These are phyloP conservation scores for Tenebrio molitor DNA, from an alignment of 1,140 invertebrate genomes.

Conservation along the genomic window DNA sequence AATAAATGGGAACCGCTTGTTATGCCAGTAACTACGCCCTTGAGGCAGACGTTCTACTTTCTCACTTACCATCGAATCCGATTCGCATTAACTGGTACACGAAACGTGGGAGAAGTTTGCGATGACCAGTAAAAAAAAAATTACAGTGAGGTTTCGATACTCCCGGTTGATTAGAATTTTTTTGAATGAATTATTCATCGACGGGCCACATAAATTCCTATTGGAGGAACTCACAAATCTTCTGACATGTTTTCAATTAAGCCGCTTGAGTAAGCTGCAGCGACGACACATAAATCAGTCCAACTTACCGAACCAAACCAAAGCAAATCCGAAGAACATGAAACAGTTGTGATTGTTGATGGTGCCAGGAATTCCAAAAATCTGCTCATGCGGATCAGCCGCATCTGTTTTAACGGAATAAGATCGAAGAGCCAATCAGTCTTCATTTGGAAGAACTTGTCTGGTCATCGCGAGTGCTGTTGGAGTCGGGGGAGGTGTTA, in stretches of 20 bases:
- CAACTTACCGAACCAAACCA: not conserved
- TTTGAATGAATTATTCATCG: not conserved
- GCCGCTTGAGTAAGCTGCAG: not conserved
- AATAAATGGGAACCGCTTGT: slow-evolving; percentile 38
- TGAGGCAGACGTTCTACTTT: slow-evolving; percentile 33
- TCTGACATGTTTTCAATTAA: slow-evolving; percentile 14
- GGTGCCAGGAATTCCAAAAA: no score
- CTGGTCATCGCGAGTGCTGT: no score
- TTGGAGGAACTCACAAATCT: not conserved
- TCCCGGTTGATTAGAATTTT: not conserved
- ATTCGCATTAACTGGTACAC: no score
- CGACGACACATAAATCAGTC: slow-evolving; percentile 11
- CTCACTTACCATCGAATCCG: not conserved
- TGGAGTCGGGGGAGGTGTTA: no score
- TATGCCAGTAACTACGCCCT: slow-evolving; percentile 25
- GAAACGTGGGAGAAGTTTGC: no score
- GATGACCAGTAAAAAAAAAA: no score
- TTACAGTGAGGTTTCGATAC: no score
- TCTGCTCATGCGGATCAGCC: no score
- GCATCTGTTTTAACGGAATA: no score
- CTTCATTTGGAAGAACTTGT: no score
- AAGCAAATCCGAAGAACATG: slow-evolving; percentile 13
- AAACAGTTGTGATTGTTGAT: no score
- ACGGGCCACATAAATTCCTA: not conserved
- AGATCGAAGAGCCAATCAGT: no score